phyloP scores from a whole-genome alignment of 2,888 invertebrate genomes.

The Stenichneumon culpator region DNA sequence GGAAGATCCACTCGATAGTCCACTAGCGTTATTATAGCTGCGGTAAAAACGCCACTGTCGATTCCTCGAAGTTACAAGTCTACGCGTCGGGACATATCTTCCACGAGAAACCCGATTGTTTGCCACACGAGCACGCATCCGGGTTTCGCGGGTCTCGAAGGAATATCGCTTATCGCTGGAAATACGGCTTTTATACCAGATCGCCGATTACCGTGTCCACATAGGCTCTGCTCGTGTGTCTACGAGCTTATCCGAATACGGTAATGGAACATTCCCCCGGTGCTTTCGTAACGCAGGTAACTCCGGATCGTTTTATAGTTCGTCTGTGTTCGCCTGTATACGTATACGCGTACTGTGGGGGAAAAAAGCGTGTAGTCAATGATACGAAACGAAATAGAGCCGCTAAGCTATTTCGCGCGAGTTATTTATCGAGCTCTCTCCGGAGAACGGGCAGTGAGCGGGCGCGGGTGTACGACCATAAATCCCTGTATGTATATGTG shows the following conservation, averaged over 20 bases:
- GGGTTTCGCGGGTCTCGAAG: not conserved
- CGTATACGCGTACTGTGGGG: not conserved
- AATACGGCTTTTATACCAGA: not conserved
- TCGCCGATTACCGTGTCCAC: not conserved
- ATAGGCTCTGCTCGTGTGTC: not conserved
- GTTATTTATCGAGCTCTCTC: constrained; percentile 7
- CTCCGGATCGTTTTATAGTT: not conserved
- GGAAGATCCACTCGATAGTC: not conserved
- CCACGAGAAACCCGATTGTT: not conserved
- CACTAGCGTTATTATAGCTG: not conserved
- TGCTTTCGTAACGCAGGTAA: constrained; percentile 8
- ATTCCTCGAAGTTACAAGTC: too few relatives aligned
- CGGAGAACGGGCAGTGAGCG: not conserved
- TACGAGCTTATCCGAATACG: constrained; percentile 5
- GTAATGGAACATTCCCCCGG: not conserved
- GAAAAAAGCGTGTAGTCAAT: not conserved
- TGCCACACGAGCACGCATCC: constrained; percentile 1
- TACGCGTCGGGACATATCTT: not conserved
- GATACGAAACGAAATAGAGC: constrained; percentile 8
- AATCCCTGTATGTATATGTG: not conserved
- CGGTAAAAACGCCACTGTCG: too few relatives aligned
- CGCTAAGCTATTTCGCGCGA: not conserved
- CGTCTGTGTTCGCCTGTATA: not conserved
- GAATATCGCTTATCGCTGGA: constrained; percentile 3
- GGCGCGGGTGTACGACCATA: not conserved